Conservation (phyloP, 92 coral and sea anemone genomes). For the Heliopora coerulea region DNA sequence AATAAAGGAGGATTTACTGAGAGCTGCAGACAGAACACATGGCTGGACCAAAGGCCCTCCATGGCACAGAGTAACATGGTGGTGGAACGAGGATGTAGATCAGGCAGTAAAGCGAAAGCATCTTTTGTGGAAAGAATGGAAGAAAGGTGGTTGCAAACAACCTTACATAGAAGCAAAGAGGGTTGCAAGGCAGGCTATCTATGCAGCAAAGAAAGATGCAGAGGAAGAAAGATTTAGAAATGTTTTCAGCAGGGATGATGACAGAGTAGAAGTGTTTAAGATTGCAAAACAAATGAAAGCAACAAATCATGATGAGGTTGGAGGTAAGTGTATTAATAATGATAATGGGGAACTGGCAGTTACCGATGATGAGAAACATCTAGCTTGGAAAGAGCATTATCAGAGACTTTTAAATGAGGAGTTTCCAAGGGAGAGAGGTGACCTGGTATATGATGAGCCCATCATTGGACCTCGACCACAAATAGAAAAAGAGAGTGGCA, state of each 20-base stretch:
- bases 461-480: conserved; percentile 26
- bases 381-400: conserved; percentile 46
- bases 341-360: conserved; percentile 33
- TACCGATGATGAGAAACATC: conserved; percentile 21
- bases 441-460: conserved; percentile 32
- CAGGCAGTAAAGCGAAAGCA: conserved; percentile 26
- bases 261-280: background rate
- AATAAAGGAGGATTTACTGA: conserved; percentile 8
- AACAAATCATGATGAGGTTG: conserved; percentile 45
- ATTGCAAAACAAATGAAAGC: conserved; percentile 39
- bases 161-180: conserved; percentile 29
- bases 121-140: conserved; percentile 39
- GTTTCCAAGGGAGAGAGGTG: conserved; percentile 35
- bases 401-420: conserved; percentile 41
- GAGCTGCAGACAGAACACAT: conserved; percentile 13
- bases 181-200: conserved; percentile 6
- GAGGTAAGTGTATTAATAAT: conserved; percentile 38
- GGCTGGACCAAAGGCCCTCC: conserved; percentile 17
- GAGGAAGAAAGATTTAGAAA: conserved; percentile 23
- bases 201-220: conserved; percentile 30
- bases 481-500: conserved; percentile 17
- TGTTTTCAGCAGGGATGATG: conserved; percentile 3
- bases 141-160: conserved; percentile 34
- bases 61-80: conserved; percentile 46
- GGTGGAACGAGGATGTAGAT: conserved; percentile 45